A percentile compares a stretch with the other conserved stretches of the same genome.
phyloP scores from a whole-genome alignment of 2,113 vertebrate genomes.

The Falcunculus frontatus region DNA sequence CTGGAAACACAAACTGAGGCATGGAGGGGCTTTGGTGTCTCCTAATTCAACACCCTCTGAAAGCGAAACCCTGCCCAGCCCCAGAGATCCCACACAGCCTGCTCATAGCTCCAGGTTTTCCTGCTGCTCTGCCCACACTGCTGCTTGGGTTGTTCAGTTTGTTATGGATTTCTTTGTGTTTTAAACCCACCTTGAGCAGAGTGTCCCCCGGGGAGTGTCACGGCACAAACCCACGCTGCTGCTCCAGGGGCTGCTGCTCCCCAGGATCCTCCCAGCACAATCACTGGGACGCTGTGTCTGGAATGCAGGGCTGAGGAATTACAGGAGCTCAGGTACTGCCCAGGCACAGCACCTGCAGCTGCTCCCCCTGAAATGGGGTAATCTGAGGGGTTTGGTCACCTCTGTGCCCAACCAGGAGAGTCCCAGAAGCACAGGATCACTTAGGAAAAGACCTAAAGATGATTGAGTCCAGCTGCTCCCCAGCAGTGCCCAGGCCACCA shows the following conservation, averaged over 20 bases:
- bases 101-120: rapidly evolving
- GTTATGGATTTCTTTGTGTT: neutral
- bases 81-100: rapidly evolving
- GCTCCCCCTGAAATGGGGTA: neutral
- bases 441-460: too few species aligned
- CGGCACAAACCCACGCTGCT: rapidly evolving
- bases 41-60: neutral
- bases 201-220: neutral
- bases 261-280: too few species aligned
- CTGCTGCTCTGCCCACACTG: neutral
- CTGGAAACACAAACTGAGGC: neutral
- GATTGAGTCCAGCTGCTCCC: neutral
- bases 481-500: neutral
- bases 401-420: neutral
- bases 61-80: neutral
- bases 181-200: neutral
- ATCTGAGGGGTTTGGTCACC: neutral
- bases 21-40: neutral
- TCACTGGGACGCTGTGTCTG: too few species aligned
- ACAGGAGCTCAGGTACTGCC: neutral
- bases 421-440: neutral
- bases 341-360: neutral
- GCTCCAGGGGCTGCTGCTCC: neutral
- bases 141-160: neutral
- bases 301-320: too few species aligned